Conservation (phyloP, 2,888 invertebrate species). For the Micoletzkya japonica region DNA sequence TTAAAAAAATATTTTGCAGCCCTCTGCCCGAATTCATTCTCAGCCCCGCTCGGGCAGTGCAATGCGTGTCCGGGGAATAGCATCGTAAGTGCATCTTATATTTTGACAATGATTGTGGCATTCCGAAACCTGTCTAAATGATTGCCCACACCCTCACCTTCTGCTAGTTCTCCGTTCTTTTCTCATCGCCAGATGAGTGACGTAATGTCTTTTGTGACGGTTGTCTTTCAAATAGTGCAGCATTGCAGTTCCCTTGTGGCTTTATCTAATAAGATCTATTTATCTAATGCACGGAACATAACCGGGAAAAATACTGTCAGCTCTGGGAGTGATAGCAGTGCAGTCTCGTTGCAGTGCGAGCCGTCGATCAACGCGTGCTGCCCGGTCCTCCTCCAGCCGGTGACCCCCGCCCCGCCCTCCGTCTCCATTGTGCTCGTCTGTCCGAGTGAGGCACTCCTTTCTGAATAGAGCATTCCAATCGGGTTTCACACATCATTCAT, state of each 20-base stretch:
- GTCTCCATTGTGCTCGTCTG: slow-evolving; percentile 47
- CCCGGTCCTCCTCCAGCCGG: slow-evolving; percentile 35
- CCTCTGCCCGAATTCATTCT: slow-evolving; percentile 45
- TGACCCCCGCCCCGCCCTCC: slow-evolving; percentile 41
- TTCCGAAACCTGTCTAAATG: too few relatives aligned
- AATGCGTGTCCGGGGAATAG: slow-evolving; percentile 35
- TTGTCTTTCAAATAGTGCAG: not conserved
- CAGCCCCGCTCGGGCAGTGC: slow-evolving; percentile 45
- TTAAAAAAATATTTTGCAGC: slow-evolving; percentile 34
- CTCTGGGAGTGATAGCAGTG: not conserved
- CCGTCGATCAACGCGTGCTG: slow-evolving; percentile 40
- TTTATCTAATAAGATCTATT: not conserved
- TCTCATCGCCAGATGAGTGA: not conserved
- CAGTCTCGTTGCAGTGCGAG: slow-evolving; percentile 5
- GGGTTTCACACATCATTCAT: too few relatives aligned
- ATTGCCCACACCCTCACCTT: too few relatives aligned
- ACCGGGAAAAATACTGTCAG: not conserved
- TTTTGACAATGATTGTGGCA: too few relatives aligned
- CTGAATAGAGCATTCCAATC: too few relatives aligned
- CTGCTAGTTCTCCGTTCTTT: too few relatives aligned
- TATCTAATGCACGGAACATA: not conserved
- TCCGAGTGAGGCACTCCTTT: slow-evolving; percentile 40
- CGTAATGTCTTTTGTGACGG: not conserved
- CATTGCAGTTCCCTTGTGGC: too few relatives aligned
- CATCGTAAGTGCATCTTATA: too few relatives aligned